A percentile compares a stretch with the other conserved stretches of the same genome.
phyloP scores from a whole-genome alignment of 2,113 vertebrate species.

The Ascaphus truei region DNA sequence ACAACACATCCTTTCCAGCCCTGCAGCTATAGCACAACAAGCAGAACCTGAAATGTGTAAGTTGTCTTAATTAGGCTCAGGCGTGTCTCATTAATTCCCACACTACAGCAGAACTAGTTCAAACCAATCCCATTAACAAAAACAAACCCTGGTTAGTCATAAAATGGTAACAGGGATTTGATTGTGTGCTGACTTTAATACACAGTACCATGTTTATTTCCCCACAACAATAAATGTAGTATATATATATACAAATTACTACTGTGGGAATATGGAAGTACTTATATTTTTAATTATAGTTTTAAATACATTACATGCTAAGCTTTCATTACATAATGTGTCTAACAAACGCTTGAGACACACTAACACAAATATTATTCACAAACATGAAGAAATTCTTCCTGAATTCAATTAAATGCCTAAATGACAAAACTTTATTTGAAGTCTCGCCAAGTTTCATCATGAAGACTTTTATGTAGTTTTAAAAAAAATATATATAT shows the following conservation, averaged over 20 bases:
- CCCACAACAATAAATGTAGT: background rate
- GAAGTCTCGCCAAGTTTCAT: too few relatives aligned
- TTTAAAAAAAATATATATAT: too few relatives aligned
- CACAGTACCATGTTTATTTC: background rate
- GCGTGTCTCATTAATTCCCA: conserved; percentile 21
- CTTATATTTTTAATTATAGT: background rate
- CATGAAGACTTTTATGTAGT: too few relatives aligned
- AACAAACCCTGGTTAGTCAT: conserved; percentile 27
- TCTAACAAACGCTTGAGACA: too few relatives aligned
- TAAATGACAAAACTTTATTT: too few relatives aligned
- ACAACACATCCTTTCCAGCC: background rate
- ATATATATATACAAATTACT: background rate
- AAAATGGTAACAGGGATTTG: background rate
- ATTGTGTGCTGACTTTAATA: background rate
- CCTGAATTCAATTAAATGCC: too few relatives aligned
- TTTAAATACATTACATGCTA: background rate
- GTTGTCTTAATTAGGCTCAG: conserved; percentile 5
- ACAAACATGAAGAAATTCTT: too few relatives aligned
- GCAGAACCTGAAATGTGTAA: background rate
- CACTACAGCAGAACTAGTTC: background rate
- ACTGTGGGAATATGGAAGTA: background rate
- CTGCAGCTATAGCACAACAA: background rate
- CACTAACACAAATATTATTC: too few relatives aligned
- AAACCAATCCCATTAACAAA: conserved; percentile 19
- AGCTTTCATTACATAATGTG: background rate